Conservation (phyloP, 92 coral and sea anemone genomes). For the Pocillopora meandrina region DNA sequence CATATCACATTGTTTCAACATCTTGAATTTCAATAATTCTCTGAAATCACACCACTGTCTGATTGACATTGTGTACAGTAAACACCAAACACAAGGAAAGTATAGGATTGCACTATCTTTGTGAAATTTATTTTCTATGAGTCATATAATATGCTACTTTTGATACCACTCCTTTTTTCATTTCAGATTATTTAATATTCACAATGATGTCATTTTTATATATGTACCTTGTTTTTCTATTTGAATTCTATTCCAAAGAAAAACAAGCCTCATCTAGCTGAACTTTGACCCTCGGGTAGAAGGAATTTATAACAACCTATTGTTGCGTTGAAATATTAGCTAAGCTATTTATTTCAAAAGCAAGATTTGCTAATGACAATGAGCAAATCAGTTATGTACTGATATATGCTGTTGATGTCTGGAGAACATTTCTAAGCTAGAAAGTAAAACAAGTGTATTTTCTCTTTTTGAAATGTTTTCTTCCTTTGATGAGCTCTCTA, state of each 20-base stretch:
- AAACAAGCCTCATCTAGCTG: neutral
- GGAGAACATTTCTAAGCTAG: neutral
- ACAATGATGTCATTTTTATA: neutral
- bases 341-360: neutral
- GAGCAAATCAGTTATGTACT: neutral
- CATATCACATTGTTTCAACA: neutral
- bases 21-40: conserved; percentile 19
- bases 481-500: neutral
- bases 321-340: conserved; percentile 5
- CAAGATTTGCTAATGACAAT: neutral
- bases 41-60: conserved; percentile 3
- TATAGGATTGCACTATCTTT: neutral
- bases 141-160: neutral
- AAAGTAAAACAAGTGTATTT: neutral
- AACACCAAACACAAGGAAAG: conserved; percentile 8
- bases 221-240: neutral
- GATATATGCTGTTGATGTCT: neutral
- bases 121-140: neutral
- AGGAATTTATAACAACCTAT: neutral
- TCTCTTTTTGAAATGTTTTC: too few relatives aligned
- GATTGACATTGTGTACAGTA: conserved; percentile 5
- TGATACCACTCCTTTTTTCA: neutral
- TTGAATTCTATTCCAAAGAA: neutral
- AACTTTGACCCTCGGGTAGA: neutral
- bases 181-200: too few relatives aligned